These are phyloP conservation scores for Dendrolimus pini DNA, from an alignment of 2,888 invertebrate species.

Conservation along the genomic window DNA sequence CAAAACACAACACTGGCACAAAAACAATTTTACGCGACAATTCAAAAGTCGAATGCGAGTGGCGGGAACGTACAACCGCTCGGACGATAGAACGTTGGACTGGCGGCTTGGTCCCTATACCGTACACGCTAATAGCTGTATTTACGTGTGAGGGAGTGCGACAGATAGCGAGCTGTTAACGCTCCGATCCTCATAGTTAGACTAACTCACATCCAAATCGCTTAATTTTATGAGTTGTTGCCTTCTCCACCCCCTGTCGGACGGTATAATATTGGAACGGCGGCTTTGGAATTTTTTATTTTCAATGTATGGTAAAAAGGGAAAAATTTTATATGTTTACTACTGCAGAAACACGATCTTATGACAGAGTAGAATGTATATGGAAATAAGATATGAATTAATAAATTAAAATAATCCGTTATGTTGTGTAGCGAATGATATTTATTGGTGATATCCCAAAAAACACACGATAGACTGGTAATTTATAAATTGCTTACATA, in stretches of 20 bases:
- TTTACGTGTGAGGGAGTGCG: conserved; percentile 39
- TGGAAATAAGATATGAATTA: too few relatives aligned
- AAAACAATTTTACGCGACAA: neutral
- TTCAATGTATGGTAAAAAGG: too few relatives aligned
- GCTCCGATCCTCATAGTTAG: conserved; percentile 73
- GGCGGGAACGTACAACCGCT: conserved; percentile 35
- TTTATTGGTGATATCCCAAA: too few relatives aligned
- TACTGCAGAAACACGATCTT: too few relatives aligned
- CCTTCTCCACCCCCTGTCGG: conserved; percentile 72
- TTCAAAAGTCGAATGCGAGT: neutral
- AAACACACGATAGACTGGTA: too few relatives aligned
- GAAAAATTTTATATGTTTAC: too few relatives aligned
- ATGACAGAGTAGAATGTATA: too few relatives aligned
- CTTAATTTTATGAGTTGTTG: conserved; percentile 78
- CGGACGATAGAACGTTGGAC: conserved; percentile 32
- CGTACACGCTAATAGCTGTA: neutral
- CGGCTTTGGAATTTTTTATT: conserved; percentile 18
- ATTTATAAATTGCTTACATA: too few relatives aligned
- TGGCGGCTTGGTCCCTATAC: conserved; percentile 20
- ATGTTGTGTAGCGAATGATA: too few relatives aligned
- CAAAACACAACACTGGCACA: neutral
- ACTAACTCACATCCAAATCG: conserved; percentile 77
- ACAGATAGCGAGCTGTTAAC: conserved; percentile 62
- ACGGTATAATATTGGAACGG: conserved; percentile 43
- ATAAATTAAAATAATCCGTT: too few relatives aligned